Conservation (phyloP, 2,888 invertebrate species). For the Epistrophe grossulariae region DNA sequence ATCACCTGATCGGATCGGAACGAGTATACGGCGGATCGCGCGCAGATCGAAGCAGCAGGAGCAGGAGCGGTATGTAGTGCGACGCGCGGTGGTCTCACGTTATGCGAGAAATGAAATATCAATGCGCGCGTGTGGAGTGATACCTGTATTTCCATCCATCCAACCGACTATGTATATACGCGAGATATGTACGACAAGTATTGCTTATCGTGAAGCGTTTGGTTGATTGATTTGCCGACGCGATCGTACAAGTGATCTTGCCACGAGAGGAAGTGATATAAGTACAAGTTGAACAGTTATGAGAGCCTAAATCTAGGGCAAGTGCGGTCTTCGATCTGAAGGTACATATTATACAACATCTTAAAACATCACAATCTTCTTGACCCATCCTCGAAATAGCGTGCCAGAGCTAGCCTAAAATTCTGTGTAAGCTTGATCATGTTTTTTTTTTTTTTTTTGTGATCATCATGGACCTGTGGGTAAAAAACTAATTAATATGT, state of each 20-base stretch:
- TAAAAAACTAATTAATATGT: constrained; percentile 54
- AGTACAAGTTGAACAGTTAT: constrained; percentile 43
- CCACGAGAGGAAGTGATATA: constrained; percentile 49
- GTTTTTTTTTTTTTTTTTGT: background rate
- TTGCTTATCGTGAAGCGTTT: constrained; percentile 67
- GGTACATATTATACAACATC: background rate
- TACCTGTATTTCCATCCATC: constrained; percentile 51
- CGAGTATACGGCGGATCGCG: constrained; percentile 1
- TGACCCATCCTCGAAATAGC: constrained; percentile 41
- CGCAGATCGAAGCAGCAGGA: constrained; percentile 5
- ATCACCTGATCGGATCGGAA: constrained; percentile 66
- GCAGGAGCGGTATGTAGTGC: constrained; percentile 6
- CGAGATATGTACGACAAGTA: constrained; percentile 33
- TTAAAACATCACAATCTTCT: constrained; percentile 1
- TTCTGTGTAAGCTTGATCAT: background rate
- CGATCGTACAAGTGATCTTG: constrained; percentile 61
- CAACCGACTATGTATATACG: background rate
- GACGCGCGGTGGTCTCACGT: constrained; percentile 54
- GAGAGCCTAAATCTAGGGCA: constrained; percentile 35
- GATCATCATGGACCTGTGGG: constrained; percentile 4
- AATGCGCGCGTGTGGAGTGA: constrained; percentile 60
- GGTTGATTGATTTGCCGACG: constrained; percentile 70
- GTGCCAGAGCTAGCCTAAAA: constrained; percentile 11
- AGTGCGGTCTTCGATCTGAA: constrained; percentile 10
- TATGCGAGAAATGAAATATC: constrained; percentile 73